phyloP scores from a whole-genome alignment of 2,888 invertebrate species.

The Drosophila longiperda region DNA sequence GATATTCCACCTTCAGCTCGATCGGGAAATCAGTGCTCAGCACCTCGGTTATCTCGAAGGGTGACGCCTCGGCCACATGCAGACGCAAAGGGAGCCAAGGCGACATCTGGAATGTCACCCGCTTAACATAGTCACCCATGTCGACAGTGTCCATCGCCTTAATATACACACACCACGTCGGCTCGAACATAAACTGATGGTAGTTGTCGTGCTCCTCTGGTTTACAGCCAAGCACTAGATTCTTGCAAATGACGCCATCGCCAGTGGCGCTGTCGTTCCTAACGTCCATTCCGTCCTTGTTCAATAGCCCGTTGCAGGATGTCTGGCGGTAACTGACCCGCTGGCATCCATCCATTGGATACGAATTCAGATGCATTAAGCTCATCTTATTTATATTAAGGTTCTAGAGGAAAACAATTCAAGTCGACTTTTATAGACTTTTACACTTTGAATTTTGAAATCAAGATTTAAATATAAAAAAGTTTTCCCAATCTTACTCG shows the following conservation, averaged over 20 bases:
- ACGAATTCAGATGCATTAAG: conserved; percentile 8
- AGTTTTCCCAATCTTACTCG: neutral
- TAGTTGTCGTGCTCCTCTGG: conserved; percentile 58
- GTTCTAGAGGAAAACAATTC: neutral
- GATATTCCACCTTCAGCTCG: conserved; percentile 49
- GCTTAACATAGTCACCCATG: conserved; percentile 53
- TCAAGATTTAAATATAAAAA: neutral
- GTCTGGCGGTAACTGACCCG: conserved; percentile 39
- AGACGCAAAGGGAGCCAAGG: conserved; percentile 60
- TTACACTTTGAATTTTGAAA: neutral
- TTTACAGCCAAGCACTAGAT: conserved; percentile 55
- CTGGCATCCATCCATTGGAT: conserved; percentile 29
- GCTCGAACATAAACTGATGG: conserved; percentile 52
- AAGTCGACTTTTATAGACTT: neutral
- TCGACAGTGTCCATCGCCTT: conserved; percentile 37
- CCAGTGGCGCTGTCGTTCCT: conserved; percentile 10
- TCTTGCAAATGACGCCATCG: conserved; percentile 51
- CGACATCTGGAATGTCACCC: conserved; percentile 60
- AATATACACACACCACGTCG: conserved; percentile 67
- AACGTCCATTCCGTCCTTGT: neutral
- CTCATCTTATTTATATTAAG: conserved; percentile 7
- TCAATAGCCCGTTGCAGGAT: neutral
- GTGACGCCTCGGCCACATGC: conserved; percentile 48
- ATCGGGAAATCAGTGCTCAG: conserved; percentile 51
- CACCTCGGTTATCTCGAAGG: conserved; percentile 60